Evolutionary conservation across 2,113 vertebrate genomes (phyloP), one percentile per base, ranked within the genome.

Genomic region (Ammodytes marinus): DNA sequence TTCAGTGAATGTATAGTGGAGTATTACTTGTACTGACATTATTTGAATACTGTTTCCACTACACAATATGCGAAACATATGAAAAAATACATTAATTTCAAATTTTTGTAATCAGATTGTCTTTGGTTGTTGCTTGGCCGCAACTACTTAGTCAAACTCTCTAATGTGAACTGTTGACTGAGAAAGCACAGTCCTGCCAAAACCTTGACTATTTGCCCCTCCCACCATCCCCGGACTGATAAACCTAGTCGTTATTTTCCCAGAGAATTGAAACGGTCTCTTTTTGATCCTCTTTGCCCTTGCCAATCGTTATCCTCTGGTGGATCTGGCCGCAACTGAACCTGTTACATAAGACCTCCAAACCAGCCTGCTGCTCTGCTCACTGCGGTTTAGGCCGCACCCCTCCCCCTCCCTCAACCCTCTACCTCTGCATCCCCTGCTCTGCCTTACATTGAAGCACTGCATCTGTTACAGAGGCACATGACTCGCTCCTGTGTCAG

Each of bases 271-370:
- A 83, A 77, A 77, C 91, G 54, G 74, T 73, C 77, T 84, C 70
- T 77, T 85, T 27, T 88, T 87, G 81, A 91, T 89, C 84, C 60
- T 45, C 17, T 8, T 67, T 77, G 80, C 80, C 89, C 82, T 89
- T 79, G 86, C 69, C 83, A 82, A 61, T 90, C 79, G 71, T 79
- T 86, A 85, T 90, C 89, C 91, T 86, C 75, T 77, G 75, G 82
- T 88, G 83, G 84, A 88, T 55, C 52, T 74, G 77, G 69, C 77
- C 55, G 73, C 90, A 90, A 91, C 86, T 88, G 85, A 87, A 88
- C 78, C 74, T 69, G 80, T 93, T 94, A 94, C 83, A 83, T 93
- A 93, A 94, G 85, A 80, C 76, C 87, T 73, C 83, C 77, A 59
- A 74, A 77, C 69, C 69, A 43, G 39, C 74, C 84, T 43, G 66